Percentiles rank a stretch among this genome's conserved stretches.
These are phyloP conservation scores for Pheosia tremula DNA, from an alignment of 2,888 invertebrate genomes.

Conservation along the genomic window DNA sequence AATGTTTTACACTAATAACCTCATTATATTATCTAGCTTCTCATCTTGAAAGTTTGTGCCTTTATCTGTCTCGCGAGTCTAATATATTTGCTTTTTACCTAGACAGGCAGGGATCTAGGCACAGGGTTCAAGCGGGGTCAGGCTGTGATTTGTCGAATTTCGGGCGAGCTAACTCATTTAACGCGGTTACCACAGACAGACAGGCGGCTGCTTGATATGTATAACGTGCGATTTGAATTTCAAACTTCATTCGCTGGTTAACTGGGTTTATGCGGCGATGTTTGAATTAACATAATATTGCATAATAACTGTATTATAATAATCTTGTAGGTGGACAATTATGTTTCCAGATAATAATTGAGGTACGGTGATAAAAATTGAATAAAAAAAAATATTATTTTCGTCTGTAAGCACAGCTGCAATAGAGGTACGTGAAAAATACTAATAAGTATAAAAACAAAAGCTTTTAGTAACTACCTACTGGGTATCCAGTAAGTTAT, in stretches of 20 bases:
- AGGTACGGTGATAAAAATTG: no score
- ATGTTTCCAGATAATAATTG: no score
- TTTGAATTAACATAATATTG: slow-evolving; percentile 39
- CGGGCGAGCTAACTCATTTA: slow-evolving; percentile 50
- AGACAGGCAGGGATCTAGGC: neutral
- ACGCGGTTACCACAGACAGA: slow-evolving; percentile 54
- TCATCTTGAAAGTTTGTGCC: no score
- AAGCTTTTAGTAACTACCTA: no score
- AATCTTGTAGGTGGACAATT: neutral
- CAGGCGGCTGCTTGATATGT: slow-evolving; percentile 47
- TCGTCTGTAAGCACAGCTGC: no score
- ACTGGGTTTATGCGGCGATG: slow-evolving; percentile 38
- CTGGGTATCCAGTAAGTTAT: no score
- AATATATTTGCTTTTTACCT: neutral
- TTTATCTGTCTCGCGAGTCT: neutral
- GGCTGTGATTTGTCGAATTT: slow-evolving; percentile 57
- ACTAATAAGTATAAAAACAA: no score
- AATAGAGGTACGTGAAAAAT: no score
- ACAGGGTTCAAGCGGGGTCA: slow-evolving; percentile 16
- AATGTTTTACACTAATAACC: no score
- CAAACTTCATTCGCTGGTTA: slow-evolving; percentile 44
- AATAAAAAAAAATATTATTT: no score
- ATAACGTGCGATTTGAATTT: slow-evolving; percentile 60
- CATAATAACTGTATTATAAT: neutral
- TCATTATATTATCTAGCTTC: no score